Percentiles rank a stretch among this genome's conserved stretches.
Conservation (phyloP, 1,140 invertebrate species). For the Heliconius nattereri region DNA sequence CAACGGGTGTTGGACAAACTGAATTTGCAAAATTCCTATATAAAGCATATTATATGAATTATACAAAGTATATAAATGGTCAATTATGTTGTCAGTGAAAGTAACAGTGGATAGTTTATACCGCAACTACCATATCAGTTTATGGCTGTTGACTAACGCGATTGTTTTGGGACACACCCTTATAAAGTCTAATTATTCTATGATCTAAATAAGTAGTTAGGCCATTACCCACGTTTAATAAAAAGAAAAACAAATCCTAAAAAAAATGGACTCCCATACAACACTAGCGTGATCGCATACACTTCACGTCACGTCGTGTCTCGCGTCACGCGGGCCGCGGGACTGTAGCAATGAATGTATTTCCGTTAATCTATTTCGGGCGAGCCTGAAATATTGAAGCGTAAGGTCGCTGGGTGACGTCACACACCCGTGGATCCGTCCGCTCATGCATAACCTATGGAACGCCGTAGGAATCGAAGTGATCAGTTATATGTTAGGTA, state of each 20-base stretch:
- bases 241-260: no score
- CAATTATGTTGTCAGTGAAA: no score
- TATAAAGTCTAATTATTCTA: no score
- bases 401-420: conserved; percentile 34
- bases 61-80: no score
- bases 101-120: no score
- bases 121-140: no score
- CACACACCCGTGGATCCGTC: not conserved
- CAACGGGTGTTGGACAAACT: not conserved
- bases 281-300: not conserved
- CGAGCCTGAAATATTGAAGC: conserved; percentile 16
- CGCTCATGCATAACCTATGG: conserved; percentile 21
- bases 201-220: no score
- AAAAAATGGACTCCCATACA: not conserved
- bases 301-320: conserved; percentile 15
- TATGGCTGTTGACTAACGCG: no score
- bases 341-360: conserved; percentile 17
- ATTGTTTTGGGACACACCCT: no score
- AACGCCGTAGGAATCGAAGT: conserved; percentile 6
- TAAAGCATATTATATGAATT: no score
- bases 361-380: conserved; percentile 29
- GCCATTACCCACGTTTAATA: no score
- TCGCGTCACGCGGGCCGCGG: conserved; percentile 2
- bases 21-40: no score
- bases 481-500: not conserved